These are phyloP conservation scores for Rhadinocentrus ornatus DNA, from an alignment of 2,797 vertebrate genomes.

Conservation along the genomic window DNA sequence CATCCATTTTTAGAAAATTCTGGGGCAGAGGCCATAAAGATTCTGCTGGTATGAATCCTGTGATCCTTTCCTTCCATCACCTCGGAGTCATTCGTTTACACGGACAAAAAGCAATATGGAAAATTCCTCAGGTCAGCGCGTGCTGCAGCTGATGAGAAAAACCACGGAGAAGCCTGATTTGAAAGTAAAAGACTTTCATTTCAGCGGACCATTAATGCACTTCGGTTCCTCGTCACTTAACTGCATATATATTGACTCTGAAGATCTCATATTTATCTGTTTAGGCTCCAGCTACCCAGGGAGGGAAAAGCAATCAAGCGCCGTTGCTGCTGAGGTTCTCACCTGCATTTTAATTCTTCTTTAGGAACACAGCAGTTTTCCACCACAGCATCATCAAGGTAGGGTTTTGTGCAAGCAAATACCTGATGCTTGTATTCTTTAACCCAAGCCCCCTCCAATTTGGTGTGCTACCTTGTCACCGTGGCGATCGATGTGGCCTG, in stretches of 20 bases:
- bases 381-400: conserved; percentile 9
- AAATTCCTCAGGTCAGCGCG: conserved; percentile 4
- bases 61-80: conserved; percentile 18
- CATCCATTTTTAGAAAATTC: conserved; percentile 11
- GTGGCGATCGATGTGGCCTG: conserved; percentile 69
- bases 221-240: conserved; percentile 66
- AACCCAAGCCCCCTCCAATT: conserved; percentile 46
- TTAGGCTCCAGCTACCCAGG: conserved; percentile 66
- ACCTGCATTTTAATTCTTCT: conserved; percentile 79
- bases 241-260: conserved; percentile 80
- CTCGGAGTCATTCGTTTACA: conserved; percentile 37
- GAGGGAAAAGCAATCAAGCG: conserved; percentile 75
- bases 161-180: conserved; percentile 5
- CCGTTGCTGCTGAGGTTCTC: conserved; percentile 67
- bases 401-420: conserved; percentile 9
- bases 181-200: conserved; percentile 37
- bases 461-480: conserved; percentile 65
- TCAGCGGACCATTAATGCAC: conserved; percentile 61
- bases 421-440: neutral
- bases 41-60: neutral
- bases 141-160: conserved; percentile 6
- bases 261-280: conserved; percentile 80
- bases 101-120: conserved; percentile 24
- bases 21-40: conserved; percentile 5
- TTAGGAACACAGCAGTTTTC: conserved; percentile 28